phyloP scores from a whole-genome alignment of 2,888 invertebrate genomes.

The Stenurella melanura region DNA sequence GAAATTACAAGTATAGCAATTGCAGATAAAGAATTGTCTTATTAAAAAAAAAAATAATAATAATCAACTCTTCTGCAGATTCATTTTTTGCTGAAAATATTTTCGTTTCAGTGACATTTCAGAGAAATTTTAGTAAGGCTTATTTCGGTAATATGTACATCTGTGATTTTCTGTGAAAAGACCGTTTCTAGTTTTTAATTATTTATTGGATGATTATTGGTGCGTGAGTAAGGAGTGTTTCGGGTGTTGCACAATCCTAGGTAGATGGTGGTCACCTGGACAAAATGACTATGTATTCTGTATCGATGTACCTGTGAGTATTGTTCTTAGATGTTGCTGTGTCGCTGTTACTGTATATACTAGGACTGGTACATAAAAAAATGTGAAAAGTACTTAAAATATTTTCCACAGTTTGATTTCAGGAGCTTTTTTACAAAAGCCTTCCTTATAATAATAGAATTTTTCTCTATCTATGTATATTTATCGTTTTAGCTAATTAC shows the following conservation, averaged over 20 bases:
- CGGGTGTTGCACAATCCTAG: constrained; percentile 23
- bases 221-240: constrained; percentile 48
- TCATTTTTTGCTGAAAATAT: no score
- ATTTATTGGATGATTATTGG: constrained; percentile 56
- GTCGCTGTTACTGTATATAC: constrained; percentile 66
- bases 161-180: constrained; percentile 67
- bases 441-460: neutral
- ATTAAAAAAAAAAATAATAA: no score
- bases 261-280: constrained; percentile 30
- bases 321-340: constrained; percentile 67
- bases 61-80: no score
- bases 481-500: neutral
- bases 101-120: constrained; percentile 14
- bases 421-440: constrained; percentile 9
- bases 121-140: constrained; percentile 42
- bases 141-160: constrained; percentile 63
- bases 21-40: no score
- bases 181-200: constrained; percentile 60
- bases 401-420: constrained; percentile 28
- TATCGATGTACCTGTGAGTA: constrained; percentile 69
- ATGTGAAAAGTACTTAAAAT: constrained; percentile 30
- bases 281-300: constrained; percentile 59
- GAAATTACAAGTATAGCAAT: no score
- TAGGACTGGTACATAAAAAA: constrained; percentile 42
- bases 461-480: neutral